phyloP scores from a whole-genome alignment of 2,888 invertebrate species.

The Zele albiditarsus region DNA sequence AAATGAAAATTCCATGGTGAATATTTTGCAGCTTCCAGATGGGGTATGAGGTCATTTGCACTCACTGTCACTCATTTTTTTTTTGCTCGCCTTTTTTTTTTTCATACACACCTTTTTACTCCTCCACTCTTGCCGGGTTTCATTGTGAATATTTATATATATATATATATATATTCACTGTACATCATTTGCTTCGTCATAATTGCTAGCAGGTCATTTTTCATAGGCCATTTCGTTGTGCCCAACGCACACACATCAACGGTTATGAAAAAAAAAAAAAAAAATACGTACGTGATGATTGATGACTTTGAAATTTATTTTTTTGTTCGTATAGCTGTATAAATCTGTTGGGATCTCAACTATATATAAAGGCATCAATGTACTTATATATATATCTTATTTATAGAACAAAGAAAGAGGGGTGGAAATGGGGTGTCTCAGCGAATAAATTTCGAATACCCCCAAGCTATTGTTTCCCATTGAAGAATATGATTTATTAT shows the following conservation, averaged over 20 bases:
- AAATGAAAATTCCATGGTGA: slow-evolving; percentile 23
- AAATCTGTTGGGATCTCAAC: background rate
- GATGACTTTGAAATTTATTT: slow-evolving; percentile 48
- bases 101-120: background rate
- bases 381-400: too few relatives aligned
- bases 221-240: slow-evolving; percentile 58
- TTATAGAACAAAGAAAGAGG: too few relatives aligned
- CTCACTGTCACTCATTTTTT: background rate
- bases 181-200: slow-evolving; percentile 51
- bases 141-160: background rate
- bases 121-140: background rate
- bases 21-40: slow-evolving; percentile 10
- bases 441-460: too few relatives aligned
- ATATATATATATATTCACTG: too few relatives aligned
- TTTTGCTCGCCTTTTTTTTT: background rate
- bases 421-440: too few relatives aligned
- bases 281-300: slow-evolving; percentile 52
- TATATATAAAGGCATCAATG: background rate
- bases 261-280: slow-evolving; percentile 40
- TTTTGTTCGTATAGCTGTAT: slow-evolving; percentile 42
- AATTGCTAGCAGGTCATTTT: slow-evolving; percentile 65
- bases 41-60: background rate
- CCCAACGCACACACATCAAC: slow-evolving; percentile 38
- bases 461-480: too few relatives aligned
- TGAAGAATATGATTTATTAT: too few relatives aligned